These are phyloP conservation scores for Gobius niger DNA, from an alignment of 2,113 vertebrate species.

Conservation along the genomic window DNA sequence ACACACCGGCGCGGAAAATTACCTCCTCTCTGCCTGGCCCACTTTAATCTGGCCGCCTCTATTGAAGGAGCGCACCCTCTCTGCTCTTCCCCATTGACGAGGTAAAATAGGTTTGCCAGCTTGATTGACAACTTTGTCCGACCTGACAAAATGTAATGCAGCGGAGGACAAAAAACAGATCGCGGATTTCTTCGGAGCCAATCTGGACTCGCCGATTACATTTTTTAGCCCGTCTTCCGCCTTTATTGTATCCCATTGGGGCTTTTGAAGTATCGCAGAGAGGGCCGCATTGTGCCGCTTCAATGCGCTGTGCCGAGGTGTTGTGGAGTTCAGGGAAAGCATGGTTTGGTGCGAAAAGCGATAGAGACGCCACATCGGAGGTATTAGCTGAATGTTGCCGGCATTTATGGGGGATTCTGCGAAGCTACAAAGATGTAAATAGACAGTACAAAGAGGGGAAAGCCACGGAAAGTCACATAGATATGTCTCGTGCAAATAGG, in stretches of 20 bases:
- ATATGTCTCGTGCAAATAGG: too few species aligned
- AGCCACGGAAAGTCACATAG: too few species aligned
- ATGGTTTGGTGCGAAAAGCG: constrained; percentile 39
- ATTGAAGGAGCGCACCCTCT: constrained; percentile 72
- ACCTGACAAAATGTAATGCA: constrained; percentile 77
- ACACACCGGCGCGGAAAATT: constrained; percentile 76
- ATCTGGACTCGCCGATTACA: constrained; percentile 74
- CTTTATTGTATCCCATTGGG: constrained; percentile 68
- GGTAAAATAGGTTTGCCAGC: constrained; percentile 78
- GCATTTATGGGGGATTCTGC: constrained; percentile 9
- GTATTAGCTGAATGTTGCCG: constrained; percentile 48
- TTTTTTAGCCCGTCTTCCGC: constrained; percentile 62
- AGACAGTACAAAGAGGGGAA: constrained; percentile 5
- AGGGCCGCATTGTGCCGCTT: constrained; percentile 40
- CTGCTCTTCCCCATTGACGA: constrained; percentile 76
- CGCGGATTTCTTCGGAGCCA: constrained; percentile 72
- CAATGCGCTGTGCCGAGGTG: neutral
- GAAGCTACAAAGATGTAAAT: neutral
- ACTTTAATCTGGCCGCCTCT: constrained; percentile 79
- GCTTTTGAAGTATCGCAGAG: constrained; percentile 62
- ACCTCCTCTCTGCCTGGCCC: constrained; percentile 76
- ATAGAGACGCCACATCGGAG: constrained; percentile 34
- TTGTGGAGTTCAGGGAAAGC: constrained; percentile 10
- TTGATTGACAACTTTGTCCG: constrained; percentile 82
- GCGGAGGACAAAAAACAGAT: constrained; percentile 70